Percentiles rank a stretch among this genome's conserved stretches.
phyloP scores from a whole-genome alignment of 2,888 invertebrate species.

The Euzetes globulus region DNA sequence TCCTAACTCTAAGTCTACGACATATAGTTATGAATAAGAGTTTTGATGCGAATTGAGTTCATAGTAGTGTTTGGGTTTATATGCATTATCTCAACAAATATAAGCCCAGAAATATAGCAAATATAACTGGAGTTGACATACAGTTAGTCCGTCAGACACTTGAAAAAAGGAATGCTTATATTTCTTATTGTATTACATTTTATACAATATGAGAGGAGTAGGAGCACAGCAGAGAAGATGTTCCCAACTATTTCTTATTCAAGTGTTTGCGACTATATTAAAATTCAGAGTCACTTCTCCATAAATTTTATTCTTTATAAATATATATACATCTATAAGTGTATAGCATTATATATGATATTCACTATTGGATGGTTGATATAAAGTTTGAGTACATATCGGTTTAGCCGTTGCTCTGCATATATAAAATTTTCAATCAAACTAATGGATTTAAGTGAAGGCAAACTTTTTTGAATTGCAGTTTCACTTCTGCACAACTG shows the following conservation, averaged over 20 bases:
- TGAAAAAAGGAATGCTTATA: not conserved
- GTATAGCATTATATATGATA: too few relatives aligned
- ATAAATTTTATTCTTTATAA: not conserved
- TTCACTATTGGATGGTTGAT: not conserved
- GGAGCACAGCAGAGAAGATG: not conserved
- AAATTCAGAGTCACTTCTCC: conserved; percentile 26
- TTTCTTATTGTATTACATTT: conserved; percentile 10
- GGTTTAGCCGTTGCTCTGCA: not conserved
- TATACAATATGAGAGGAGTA: not conserved
- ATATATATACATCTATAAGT: too few relatives aligned
- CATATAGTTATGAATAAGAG: not conserved
- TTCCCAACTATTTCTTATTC: not conserved
- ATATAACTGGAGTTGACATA: not conserved
- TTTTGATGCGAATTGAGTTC: not conserved
- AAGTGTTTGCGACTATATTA: conserved; percentile 22
- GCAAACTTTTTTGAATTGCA: conserved; percentile 8
- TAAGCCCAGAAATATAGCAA: not conserved
- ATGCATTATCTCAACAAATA: conserved; percentile 4
- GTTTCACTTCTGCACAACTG: not conserved
- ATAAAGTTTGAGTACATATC: conserved; percentile 6
- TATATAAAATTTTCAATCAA: conserved; percentile 27
- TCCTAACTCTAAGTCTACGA: not conserved
- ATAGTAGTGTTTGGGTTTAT: not conserved
- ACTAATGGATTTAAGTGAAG: conserved; percentile 20
- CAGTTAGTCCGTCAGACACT: not conserved